Base-by-base conservation (phyloP, 2,113 vertebrate genomes). In the Arvicanthis niloticus region DNA sequence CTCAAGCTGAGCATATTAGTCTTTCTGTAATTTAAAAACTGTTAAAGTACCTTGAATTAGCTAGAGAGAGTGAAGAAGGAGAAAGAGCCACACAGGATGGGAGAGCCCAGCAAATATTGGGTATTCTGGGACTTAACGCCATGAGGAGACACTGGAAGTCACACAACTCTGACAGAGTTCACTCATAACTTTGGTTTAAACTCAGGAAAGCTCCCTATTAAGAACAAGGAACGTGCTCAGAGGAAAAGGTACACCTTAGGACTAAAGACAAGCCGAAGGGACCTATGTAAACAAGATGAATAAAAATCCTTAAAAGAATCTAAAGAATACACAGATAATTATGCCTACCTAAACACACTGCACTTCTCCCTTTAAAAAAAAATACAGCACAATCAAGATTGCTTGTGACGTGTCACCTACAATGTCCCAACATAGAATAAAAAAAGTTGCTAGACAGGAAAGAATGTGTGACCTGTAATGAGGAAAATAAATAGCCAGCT, bases 21-120 rank as follows among this genome's bases (percentile, higher is more conserved):
- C 68, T 67, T 45, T 93, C n/a, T 75, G 31, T 60, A 42, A 94
- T 73, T 42, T 84, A 42, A 67, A 97, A 93, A 68, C 40, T 73
- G 24, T 21, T n/a, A 26, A 68, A 84, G 29, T 9, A 42, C 34
- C 56, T 89, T 70, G 45, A 78, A 84, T 89, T 73, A 89, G 34
- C 2, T 17, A 22, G 19, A 48, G 2, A 75, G 21, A 15, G 42
- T 48, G 82, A 62, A 97, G 6, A n/a, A 84, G 11, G n/a, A 93
- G 51, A 95, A 67, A 58, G 9, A 89, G 24, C 10, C 65, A 68
- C 45, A 45, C 5, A 51, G 42, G 51, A 68, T 5, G 17, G 0
- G 45, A 22, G n/a, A 34, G 17, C 45, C 21, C 67, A 40, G 2
- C 56, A 72, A 58, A 86, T 9, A 84, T 26, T 24, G 37, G 9